Base-by-base conservation (phyloP, 2,888 invertebrate species). In the Panopea generosa region DNA sequence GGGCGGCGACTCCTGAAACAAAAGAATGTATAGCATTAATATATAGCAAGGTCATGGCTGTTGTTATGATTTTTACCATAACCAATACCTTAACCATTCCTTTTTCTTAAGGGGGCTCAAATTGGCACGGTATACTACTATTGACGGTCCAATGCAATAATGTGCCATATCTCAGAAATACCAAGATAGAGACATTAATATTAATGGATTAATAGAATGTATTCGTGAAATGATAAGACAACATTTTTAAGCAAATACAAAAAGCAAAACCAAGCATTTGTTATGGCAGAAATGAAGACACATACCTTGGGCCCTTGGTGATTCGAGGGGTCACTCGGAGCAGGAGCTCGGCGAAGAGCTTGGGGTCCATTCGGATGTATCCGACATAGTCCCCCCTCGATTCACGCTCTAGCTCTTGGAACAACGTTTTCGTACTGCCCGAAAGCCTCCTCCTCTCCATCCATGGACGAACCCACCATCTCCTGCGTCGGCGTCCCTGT, bases 351-450 rank as follows among this genome's bases (percentile, higher is more conserved):
- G 45, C 45, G 16, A 45, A 45, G 52, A 52, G 4, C 11, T 52
- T 52, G 26, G 52, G 52, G 24, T 52, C 52, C 52, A 52, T 52
- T 52, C 52, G 33, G 52, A 26, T 52, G 22, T 52, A 52, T 52
- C 52, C 52, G 52, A 52, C 52, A 52, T 22, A 52, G 26, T 24
- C 52, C 52, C 47, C 47, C 33, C 33, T 33, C 33, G 52, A 52
- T 52, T 52, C 52, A 55, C 55, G 27, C 29, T 55, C 55, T 29
- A 55, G 55, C 55, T 55, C 55, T 55, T 55, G 55, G 33, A 33
- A 55, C 55, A 55, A 55, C 27, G 24, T 55, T 55, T n/a, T 55
- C 55, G 52, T 52, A 22, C 52, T 52, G 52, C 26, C 52, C 24
- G 26, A 52, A 52, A 52, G 20, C n/a, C n/a, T 20, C 45, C 45